A percentile compares a stretch with the other conserved stretches of the same genome.
phyloP scores from a whole-genome alignment of 2,888 invertebrate genomes.

The Tiliacea citrago region DNA sequence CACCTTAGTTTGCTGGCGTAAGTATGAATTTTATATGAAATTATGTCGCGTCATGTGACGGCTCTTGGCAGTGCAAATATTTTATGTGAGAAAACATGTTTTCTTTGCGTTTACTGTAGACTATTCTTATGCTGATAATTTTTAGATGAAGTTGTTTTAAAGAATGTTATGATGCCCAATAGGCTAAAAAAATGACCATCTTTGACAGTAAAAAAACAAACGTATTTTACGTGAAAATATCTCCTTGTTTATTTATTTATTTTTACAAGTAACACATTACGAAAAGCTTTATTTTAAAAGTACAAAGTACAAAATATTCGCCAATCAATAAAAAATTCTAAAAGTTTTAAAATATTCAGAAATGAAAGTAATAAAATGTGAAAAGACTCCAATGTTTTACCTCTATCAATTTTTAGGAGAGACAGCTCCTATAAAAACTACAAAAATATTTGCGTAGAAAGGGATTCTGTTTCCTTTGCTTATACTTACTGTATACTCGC shows the following conservation, averaged over 20 bases:
- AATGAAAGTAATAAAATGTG: not conserved
- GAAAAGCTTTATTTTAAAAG: not conserved
- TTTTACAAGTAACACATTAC: not conserved
- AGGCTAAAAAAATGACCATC: not conserved
- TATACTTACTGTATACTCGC: slow-evolving; percentile 24
- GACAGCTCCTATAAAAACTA: slow-evolving; percentile 29
- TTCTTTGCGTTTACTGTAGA: slow-evolving; percentile 2
- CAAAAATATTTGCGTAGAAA: slow-evolving; percentile 45
- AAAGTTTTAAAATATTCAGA: not conserved
- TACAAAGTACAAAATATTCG: no score
- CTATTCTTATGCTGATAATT: not conserved
- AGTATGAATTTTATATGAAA: slow-evolving; percentile 64
- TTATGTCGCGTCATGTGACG: slow-evolving; percentile 42
- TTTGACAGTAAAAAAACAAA: not conserved
- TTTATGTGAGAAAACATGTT: slow-evolving; percentile 33
- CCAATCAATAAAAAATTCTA: no score
- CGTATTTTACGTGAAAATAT: not conserved
- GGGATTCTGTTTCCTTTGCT: slow-evolving; percentile 52
- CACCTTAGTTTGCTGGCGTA: slow-evolving; percentile 34
- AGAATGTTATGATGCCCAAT: not conserved
- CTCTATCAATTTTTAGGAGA: slow-evolving; percentile 24
- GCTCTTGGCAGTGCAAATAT: slow-evolving; percentile 31
- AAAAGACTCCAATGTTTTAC: not conserved
- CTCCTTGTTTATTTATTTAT: not conserved
- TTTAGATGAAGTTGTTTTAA: not conserved